Percentiles rank a stretch among this genome's conserved stretches.
These are phyloP conservation scores for Paralvinella palmiformis DNA, from an alignment of 1,140 invertebrate genomes.

Conservation along the genomic window DNA sequence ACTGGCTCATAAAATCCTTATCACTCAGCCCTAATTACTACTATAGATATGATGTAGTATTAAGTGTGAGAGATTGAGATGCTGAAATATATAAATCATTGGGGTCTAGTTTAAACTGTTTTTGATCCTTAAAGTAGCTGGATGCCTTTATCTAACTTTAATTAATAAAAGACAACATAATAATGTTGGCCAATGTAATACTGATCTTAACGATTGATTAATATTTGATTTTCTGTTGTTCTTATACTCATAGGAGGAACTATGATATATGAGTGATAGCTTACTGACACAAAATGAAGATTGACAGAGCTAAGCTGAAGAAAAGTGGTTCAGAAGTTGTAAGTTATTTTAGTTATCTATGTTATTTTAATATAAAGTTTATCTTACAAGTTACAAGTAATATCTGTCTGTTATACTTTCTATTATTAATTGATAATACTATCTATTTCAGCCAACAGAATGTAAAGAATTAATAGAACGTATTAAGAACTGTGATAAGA, in stretches of 20 bases:
- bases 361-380: no score
- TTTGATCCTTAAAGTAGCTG: no score
- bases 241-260: not conserved
- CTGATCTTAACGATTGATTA: not conserved
- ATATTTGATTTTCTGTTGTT: not conserved
- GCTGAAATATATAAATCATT: no score
- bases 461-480: conserved; percentile 75
- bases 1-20: no score
- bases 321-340: conserved; percentile 83
- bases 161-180: not conserved
- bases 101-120: no score
- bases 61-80: no score
- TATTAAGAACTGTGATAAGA: conserved; percentile 63
- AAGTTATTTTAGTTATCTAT: conserved; percentile 45
- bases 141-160: no score
- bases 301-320: conserved; percentile 76
- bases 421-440: no score
- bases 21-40: no score
- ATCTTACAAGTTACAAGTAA: no score
- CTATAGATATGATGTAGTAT: no score
- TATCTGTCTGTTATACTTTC: no score
- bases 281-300: conserved; percentile 66
- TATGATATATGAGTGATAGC: not conserved
- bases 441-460: conserved; percentile 63
- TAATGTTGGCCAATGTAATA: not conserved